A percentile compares a stretch with the other conserved stretches of the same genome.
phyloP scores from a whole-genome alignment of 1,140 invertebrate genomes.

The Drosophila rhopaloa region DNA sequence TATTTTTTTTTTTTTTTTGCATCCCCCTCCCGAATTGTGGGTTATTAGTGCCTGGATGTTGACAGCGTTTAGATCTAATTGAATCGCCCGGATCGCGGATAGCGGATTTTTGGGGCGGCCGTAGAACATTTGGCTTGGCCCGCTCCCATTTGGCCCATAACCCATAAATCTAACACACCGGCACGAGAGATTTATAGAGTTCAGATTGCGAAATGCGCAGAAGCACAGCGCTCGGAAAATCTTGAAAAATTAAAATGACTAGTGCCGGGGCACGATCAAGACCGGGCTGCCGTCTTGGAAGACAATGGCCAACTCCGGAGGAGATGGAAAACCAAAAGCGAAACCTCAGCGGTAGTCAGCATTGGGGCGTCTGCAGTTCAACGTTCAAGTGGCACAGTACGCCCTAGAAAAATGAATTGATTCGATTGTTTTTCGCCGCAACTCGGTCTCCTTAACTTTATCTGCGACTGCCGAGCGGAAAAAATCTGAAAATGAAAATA shows the following conservation, averaged over 20 bases:
- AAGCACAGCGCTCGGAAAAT: constrained; percentile 45
- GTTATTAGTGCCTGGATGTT: constrained; percentile 68
- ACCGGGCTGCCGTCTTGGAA: constrained; percentile 50
- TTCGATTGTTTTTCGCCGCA: constrained; percentile 76
- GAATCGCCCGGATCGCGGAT: constrained; percentile 59
- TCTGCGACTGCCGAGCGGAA: constrained; percentile 53
- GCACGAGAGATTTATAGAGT: constrained; percentile 59
- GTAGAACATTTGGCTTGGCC: constrained; percentile 55
- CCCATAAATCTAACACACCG: constrained; percentile 69
- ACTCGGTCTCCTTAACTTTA: constrained; percentile 53
- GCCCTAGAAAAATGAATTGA: constrained; percentile 84
- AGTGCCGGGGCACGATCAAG: constrained; percentile 78
- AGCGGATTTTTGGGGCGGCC: constrained; percentile 4
- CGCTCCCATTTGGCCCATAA: constrained; percentile 63
- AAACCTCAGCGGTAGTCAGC: constrained; percentile 75
- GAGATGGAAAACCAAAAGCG: constrained; percentile 27
- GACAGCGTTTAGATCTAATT: constrained; percentile 81
- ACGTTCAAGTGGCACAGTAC: constrained; percentile 84
- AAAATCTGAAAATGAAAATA: constrained; percentile 45
- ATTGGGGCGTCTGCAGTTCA: constrained; percentile 84
- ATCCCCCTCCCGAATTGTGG: constrained; percentile 7
- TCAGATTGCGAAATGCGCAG: constrained; percentile 71
- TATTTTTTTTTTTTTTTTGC: constrained; percentile 20
- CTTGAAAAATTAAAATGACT: constrained; percentile 80
- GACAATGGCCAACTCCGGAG: constrained; percentile 53